Conservation (phyloP, 2,113 vertebrate species). For the Brachyhypopomus occidentalis region DNA sequence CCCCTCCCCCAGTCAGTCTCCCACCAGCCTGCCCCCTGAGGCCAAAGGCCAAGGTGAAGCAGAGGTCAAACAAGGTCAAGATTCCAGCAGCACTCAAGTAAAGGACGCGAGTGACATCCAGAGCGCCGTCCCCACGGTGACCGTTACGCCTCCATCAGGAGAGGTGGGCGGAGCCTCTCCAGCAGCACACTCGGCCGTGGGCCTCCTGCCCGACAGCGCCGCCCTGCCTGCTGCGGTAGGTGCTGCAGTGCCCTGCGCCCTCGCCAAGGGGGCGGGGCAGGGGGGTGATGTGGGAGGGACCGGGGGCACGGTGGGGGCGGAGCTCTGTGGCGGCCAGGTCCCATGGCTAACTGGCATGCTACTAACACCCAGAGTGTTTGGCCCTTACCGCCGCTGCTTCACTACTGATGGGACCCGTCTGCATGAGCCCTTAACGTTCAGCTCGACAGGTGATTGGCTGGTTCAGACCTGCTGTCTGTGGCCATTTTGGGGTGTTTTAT, state of each 20-base stretch:
- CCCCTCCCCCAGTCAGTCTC: neutral
- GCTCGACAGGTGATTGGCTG: too few relatives aligned
- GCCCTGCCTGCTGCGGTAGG: conserved; percentile 5
- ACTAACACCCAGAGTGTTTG: conserved; percentile 1
- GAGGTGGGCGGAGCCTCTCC: too few relatives aligned
- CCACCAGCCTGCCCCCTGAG: neutral
- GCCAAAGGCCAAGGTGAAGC: too few relatives aligned
- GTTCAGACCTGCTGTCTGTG: too few relatives aligned
- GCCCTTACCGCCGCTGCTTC: too few relatives aligned
- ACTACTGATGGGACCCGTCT: too few relatives aligned
- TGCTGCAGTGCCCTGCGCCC: neutral
- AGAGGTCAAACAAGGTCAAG: neutral
- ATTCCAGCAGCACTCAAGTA: neutral
- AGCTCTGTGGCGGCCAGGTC: neutral
- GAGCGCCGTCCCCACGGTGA: neutral
- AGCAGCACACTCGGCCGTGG: neutral
- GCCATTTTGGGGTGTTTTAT: too few relatives aligned
- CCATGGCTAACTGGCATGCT: neutral
- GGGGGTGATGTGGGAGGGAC: too few relatives aligned
- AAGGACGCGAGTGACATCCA: neutral
- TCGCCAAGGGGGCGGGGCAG: too few relatives aligned
- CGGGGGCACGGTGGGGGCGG: too few relatives aligned
- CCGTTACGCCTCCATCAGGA: conserved; percentile 1
- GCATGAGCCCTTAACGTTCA: too few relatives aligned
- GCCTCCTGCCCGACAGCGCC: too few relatives aligned